Evolutionary conservation across 2,888 invertebrate species (phyloP), one percentile per base, ranked within the genome.

Genomic region (Cheilosia pagana): DNA sequence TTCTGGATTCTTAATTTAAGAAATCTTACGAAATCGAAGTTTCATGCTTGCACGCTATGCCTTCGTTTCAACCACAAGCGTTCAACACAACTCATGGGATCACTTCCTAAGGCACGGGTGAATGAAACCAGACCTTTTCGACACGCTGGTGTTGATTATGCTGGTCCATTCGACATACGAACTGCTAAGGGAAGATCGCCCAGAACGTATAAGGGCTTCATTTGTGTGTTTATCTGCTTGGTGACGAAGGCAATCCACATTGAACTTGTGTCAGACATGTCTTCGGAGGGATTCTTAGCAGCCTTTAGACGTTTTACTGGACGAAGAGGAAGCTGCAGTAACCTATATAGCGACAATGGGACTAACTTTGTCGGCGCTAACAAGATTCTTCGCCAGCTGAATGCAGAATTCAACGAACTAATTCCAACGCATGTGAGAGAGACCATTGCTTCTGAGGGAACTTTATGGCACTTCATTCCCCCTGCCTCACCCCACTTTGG

Each of bases 81-180:
- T 19, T 39, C 43, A 12, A 28, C 39, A 10, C 77, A 83, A 45
- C 82, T 77, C 5, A 83, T 78, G 75, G 83, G 81, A 3, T 70
- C 83, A 21, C 62, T 87, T 5, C 76, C 76, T 31, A 65, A 60
- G 6, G 68, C 72, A 16, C 25, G 67, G 2, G 77, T 78, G 1
- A 74, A 65, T 14, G 71, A 41, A 25, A 53, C n/a, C 12, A 65
- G 53, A 39, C 23, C 65, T 0, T 65, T 53, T 39, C 21, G 52
- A 6, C 65, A 65, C 8, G 52, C 25, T 31, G 41, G 62, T 16
- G 48, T 45, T 1, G 57, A 87, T 31, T 82, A 75, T n/a, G 85
- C 81, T n/a, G 79, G 81, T 0, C 87, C 75, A 14, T 68, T 87
- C 21, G 60, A 55, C n/a, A 39, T 87, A 6, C 65, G 75, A 4